These are phyloP conservation scores for Coturnix japonica DNA, from an alignment of 2,113 vertebrate genomes.

Conservation along the genomic window DNA sequence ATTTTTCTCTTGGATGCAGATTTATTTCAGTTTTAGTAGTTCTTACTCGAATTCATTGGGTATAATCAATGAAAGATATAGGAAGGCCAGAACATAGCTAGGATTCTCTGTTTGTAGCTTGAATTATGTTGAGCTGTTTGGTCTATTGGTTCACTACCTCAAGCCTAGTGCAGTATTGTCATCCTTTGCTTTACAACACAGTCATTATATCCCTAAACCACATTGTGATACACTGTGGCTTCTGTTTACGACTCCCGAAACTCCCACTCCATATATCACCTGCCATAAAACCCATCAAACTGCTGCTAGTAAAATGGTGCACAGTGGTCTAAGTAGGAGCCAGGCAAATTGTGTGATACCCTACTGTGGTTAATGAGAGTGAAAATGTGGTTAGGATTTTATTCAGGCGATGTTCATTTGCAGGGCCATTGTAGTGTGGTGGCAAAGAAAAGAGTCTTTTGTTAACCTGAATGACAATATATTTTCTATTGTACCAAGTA, in stretches of 20 bases:
- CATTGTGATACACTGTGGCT: conserved; percentile 86
- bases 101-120: conserved; percentile 69
- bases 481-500: conserved; percentile 78
- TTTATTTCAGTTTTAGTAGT: conserved; percentile 76
- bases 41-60: conserved; percentile 76
- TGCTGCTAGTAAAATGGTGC: conserved; percentile 86
- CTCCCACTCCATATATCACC: conserved; percentile 90
- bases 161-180: conserved; percentile 81
- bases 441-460: conserved; percentile 82
- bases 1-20: conserved; percentile 55
- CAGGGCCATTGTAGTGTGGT: conserved; percentile 81
- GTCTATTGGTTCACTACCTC: conserved; percentile 83
- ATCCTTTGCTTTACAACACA: conserved; percentile 85
- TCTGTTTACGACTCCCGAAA: conserved; percentile 86
- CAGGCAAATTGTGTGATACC: conserved; percentile 86
- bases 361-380: conserved; percentile 89
- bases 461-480: conserved; percentile 83
- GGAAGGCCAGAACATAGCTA: conserved; percentile 49
- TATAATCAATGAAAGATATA: conserved; percentile 77
- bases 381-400: conserved; percentile 87
- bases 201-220: conserved; percentile 89
- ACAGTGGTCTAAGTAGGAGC: conserved; percentile 84
- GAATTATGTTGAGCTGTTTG: conserved; percentile 81
- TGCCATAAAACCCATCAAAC: conserved; percentile 87
- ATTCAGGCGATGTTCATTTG: conserved; percentile 86